Evolutionary conservation across 2,888 invertebrate genomes (phyloP).

Genomic region (Steromphala cineraria): DNA sequence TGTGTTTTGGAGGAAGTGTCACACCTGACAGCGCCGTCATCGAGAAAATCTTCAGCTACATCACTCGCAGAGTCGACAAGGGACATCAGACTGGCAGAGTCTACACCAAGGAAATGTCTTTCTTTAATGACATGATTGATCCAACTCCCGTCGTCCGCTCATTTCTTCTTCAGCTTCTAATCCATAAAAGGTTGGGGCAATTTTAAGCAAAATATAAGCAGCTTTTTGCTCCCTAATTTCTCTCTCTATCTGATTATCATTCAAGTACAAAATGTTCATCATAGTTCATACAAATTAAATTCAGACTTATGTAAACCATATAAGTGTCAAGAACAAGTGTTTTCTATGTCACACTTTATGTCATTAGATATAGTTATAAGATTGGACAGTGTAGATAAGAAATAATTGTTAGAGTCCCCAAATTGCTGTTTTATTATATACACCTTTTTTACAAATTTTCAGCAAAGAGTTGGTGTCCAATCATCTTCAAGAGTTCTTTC

Average conservation of each 20-base stretch:
- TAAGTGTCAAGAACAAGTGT: too few species aligned
- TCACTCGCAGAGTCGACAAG: conserved; percentile 30
- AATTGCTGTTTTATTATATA: too few species aligned
- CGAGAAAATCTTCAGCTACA: conserved; percentile 47
- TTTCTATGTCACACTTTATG: too few species aligned
- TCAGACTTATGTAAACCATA: too few species aligned
- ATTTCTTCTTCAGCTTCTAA: conserved; percentile 63
- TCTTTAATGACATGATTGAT: conserved; percentile 61
- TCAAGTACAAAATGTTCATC: too few species aligned
- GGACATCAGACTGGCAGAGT: not conserved
- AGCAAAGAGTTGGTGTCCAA: conserved; percentile 49
- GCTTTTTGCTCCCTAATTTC: too few species aligned
- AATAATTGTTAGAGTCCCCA: too few species aligned
- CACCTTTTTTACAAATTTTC: conserved; percentile 4
- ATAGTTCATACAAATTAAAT: too few species aligned
- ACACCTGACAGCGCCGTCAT: conserved; percentile 51
- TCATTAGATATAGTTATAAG: too few species aligned
- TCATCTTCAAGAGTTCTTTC: conserved; percentile 52
- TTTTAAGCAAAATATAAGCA: not conserved
- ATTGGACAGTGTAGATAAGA: too few species aligned
- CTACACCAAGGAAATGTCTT: conserved; percentile 53
- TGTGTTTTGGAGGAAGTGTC: conserved; percentile 50
- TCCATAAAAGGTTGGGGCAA: conserved; percentile 46
- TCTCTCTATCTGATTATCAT: too few species aligned
- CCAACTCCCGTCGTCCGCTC: conserved; percentile 67